Percentiles rank a stretch among this genome's conserved stretches.
Conservation (phyloP, 1,140 invertebrate species). For the Drosophila suzukii region DNA sequence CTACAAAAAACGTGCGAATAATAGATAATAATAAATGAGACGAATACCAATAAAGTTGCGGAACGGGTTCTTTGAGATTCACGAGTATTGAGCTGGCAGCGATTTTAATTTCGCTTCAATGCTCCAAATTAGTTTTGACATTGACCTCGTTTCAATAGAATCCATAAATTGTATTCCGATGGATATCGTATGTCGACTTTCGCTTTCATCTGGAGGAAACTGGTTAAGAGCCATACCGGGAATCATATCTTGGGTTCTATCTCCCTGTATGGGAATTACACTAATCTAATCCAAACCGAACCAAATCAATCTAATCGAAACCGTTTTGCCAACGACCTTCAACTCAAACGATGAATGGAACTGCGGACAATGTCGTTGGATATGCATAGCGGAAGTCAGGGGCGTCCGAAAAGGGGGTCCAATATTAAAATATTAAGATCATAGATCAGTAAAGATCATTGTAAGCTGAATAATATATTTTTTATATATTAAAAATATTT, state of each 20-base stretch:
- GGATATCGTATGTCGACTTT: conserved; percentile 10
- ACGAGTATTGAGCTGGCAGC: not conserved
- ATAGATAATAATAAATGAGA: not conserved
- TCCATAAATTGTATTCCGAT: not conserved
- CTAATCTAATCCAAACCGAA: conserved; percentile 56
- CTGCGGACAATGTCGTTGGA: conserved; percentile 29
- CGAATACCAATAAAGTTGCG: conserved; percentile 8
- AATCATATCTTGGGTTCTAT: conserved; percentile 10
- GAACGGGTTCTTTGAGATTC: conserved; percentile 24
- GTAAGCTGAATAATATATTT: no score
- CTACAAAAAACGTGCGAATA: not conserved
- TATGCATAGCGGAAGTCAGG: conserved; percentile 24
- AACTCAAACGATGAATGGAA: conserved; percentile 22
- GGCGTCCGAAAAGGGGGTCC: not conserved
- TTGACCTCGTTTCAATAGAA: conserved; percentile 28
- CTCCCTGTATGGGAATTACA: conserved; percentile 19
- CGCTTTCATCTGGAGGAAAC: conserved; percentile 21
- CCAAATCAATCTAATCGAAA: conserved; percentile 63
- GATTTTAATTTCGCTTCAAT: not conserved
- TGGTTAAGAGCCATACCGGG: conserved; percentile 12
- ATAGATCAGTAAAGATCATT: no score
- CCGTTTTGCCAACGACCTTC: conserved; percentile 38
- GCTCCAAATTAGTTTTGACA: conserved; percentile 15
- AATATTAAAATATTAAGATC: not conserved
- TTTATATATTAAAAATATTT: no score